Conservation (phyloP, 2,888 invertebrate genomes). For the Nemapogon koenigi region DNA sequence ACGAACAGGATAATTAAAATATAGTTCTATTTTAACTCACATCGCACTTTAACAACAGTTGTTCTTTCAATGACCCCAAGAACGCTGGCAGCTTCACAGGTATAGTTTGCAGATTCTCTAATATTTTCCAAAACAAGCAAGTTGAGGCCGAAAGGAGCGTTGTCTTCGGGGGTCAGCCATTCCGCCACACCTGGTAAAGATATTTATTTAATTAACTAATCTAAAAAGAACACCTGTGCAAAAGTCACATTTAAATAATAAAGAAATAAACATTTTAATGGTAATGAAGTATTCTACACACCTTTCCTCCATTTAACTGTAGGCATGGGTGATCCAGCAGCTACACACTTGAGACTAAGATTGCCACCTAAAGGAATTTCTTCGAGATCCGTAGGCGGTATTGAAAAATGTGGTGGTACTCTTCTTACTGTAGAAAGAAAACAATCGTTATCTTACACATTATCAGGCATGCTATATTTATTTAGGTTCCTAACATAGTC, state of each 20-base stretch:
- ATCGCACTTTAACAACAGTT: conserved; percentile 93
- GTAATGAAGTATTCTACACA: conserved; percentile 19
- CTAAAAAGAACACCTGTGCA: not conserved
- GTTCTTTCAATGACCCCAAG: conserved; percentile 90
- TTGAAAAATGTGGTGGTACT: conserved; percentile 95
- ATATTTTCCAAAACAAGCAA: conserved; percentile 86
- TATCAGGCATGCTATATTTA: too few species aligned
- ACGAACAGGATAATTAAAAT: not conserved
- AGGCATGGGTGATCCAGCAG: conserved; percentile 98
- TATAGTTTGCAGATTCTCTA: conserved; percentile 93
- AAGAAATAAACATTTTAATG: not conserved
- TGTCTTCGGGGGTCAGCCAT: conserved; percentile 89
- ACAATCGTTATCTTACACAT: too few species aligned
- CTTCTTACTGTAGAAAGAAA: conserved; percentile 88
- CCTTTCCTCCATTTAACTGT: conserved; percentile 92
- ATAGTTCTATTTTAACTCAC: conserved; percentile 63
- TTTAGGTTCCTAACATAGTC: too few species aligned
- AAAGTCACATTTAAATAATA: not conserved
- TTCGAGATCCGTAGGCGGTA: conserved; percentile 82
- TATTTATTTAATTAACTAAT: not conserved
- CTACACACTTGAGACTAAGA: conserved; percentile 94
- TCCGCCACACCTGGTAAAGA: conserved; percentile 66
- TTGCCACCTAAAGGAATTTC: conserved; percentile 93
- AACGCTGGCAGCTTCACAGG: conserved; percentile 94
- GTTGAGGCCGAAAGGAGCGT: conserved; percentile 85